Evolutionary conservation across 2,797 vertebrate species (phyloP).

Genomic region (Pempheris klunzingeri): DNA sequence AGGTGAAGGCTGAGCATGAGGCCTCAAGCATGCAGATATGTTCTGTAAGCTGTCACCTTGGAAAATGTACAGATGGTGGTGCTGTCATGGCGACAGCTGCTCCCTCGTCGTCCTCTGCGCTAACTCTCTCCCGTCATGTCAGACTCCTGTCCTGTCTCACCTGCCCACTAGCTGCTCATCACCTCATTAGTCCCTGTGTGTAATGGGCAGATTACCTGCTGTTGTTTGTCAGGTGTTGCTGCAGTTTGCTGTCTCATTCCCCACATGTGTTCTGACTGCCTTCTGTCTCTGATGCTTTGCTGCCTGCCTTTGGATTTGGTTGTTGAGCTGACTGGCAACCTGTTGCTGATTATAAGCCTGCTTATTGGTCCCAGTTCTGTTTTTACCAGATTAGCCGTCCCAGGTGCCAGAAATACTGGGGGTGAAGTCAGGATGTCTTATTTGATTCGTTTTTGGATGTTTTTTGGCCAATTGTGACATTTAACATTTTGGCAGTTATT

Average conservation of each 20-base stretch:
- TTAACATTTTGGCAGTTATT: background rate
- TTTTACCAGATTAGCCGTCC: background rate
- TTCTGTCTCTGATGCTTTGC: slow-evolving; percentile 1
- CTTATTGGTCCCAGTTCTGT: slow-evolving; percentile 1
- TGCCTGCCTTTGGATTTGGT: slow-evolving; percentile 13
- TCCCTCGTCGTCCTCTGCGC: background rate
- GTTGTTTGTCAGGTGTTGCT: slow-evolving; percentile 19
- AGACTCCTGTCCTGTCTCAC: slow-evolving; percentile 17
- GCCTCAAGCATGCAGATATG: slow-evolving; percentile 6
- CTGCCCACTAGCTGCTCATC: slow-evolving; percentile 19
- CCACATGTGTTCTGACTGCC: background rate
- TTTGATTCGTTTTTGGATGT: background rate
- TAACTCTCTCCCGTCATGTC: background rate
- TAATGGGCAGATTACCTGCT: background rate
- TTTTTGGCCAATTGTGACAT: background rate
- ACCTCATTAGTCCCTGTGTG: slow-evolving; percentile 12
- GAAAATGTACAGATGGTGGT: slow-evolving; percentile 2
- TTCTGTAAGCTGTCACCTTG: slow-evolving; percentile 4
- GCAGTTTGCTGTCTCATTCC: slow-evolving; percentile 1
- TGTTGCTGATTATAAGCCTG: slow-evolving; percentile 26
- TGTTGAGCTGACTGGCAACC: slow-evolving; percentile 21
- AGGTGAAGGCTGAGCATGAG: background rate
- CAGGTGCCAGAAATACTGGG: background rate
- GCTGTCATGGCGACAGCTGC: slow-evolving; percentile 37
- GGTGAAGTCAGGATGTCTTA: background rate